A percentile compares a stretch with the other conserved stretches of the same genome.
Evolutionary conservation across 2,797 vertebrate species (phyloP).

Genomic region (Siniperca obscura): DNA sequence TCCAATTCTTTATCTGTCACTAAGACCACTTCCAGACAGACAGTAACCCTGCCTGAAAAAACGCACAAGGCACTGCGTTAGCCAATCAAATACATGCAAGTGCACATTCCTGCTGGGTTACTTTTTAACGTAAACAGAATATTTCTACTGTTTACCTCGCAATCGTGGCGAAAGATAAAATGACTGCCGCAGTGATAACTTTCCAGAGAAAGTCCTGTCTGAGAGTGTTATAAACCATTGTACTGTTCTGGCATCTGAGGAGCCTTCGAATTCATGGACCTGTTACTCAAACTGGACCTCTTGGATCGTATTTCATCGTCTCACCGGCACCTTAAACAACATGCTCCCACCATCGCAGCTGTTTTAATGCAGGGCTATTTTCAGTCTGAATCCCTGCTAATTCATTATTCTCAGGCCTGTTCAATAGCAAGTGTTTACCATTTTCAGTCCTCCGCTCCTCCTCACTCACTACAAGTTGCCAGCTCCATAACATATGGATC

Average conservation of each 20-base stretch:
- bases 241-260: no score
- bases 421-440: background rate
- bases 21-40: no score
- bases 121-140: no score
- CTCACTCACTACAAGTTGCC: conserved; percentile 4
- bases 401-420: background rate
- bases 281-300: background rate
- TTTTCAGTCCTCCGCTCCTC: conserved; percentile 2
- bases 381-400: background rate
- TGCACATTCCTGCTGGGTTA: no score
- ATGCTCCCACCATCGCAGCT: background rate
- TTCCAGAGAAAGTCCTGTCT: background rate
- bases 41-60: no score
- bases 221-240: background rate
- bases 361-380: background rate
- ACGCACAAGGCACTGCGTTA: no score
- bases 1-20: no score
- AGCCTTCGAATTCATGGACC: background rate
- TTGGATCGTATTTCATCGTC: background rate
- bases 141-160: background rate
- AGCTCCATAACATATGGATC: conserved; percentile 16
- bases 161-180: background rate
- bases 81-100: no score
- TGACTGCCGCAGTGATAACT: background rate
- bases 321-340: background rate